Base-by-base conservation (phyloP, 2,797 vertebrate genomes). In the Psittacula derbiana region DNA sequence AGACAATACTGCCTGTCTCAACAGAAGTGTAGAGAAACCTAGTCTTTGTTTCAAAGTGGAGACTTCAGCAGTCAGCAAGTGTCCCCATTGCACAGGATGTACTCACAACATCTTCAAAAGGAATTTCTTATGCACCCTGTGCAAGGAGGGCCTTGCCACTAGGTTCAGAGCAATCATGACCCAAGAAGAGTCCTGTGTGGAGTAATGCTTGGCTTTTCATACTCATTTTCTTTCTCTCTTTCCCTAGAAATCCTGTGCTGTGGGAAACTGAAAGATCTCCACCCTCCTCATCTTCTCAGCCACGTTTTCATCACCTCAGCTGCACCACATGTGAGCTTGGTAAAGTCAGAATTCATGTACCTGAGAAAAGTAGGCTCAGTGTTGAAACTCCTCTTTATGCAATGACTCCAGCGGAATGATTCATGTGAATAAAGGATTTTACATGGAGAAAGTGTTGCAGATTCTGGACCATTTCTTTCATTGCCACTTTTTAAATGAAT, bases 221-320 rank as follows among this genome's bases (percentile, higher is more conserved):
- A 67, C 27, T 41, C 15, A 24, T 91, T 86, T 92, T 86, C 52
- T 49, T 27, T 78, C n/a, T 75, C 28, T 88, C 50, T 75, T 41
- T 38, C 49, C 62, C 66, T 88, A 86, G 62, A 92, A 94, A 93
- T 76, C 43, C 52, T 70, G 16, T 81, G 24, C 53, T 80, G 31
- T 83, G 57, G 93, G 38, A 95, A 94, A 83, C 41, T 71, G 58
- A 80, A 91, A 94, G 62, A 43, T 89, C 71, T 89, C 78, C 84
- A 94, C 91, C 78, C 84, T 95, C 81, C 81, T 93, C 57, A 27
- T 91, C 87, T 88, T 88, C 90, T 83, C 85, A 85, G 81, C 6
- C 69, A 78, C 57, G 88, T 94, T 94, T 94, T 96, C 76, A 93
- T 92, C 1, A 0, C 53, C 46, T 90, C 4, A 1, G 57, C 52